Percentiles rank a stretch among this genome's conserved stretches.
Evolutionary conservation across 2,113 vertebrate species (phyloP).

Genomic region (Nothobranchius furzeri): DNA sequence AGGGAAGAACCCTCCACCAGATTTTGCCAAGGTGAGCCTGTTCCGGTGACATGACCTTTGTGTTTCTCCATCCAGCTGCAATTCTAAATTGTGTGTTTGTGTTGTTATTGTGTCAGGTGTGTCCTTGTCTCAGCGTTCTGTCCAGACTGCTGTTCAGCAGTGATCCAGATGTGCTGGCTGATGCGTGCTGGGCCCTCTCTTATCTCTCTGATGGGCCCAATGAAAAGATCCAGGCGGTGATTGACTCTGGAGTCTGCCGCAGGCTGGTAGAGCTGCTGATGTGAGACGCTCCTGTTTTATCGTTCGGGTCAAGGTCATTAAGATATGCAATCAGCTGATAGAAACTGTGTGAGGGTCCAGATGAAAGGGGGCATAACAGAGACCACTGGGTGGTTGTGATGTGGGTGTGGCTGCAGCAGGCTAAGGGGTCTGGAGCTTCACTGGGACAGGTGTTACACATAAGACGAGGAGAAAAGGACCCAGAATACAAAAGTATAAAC

Average conservation of each 20-base stretch:
- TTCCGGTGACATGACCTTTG: neutral
- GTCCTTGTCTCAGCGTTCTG: slow-evolving; percentile 93
- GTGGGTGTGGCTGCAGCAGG: too few relatives aligned
- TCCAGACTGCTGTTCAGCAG: slow-evolving; percentile 96
- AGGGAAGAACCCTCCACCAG: slow-evolving; percentile 95
- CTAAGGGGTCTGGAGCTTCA: too few relatives aligned
- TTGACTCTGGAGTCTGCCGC: slow-evolving; percentile 95
- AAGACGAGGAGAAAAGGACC: too few relatives aligned
- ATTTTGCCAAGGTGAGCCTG: slow-evolving; percentile 87
- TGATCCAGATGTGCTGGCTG: slow-evolving; percentile 94
- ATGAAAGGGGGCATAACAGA: too few relatives aligned
- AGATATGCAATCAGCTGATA: neutral
- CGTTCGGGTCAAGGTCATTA: neutral
- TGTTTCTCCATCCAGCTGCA: neutral
- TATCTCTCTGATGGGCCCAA: slow-evolving; percentile 97
- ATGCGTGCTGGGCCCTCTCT: slow-evolving; percentile 97
- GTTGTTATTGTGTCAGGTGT: slow-evolving; percentile 81
- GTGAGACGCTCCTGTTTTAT: slow-evolving; percentile 74
- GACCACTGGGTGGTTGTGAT: too few relatives aligned
- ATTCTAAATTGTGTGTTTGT: neutral
- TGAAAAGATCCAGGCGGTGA: slow-evolving; percentile 97
- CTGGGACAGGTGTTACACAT: too few relatives aligned
- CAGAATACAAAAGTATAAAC: too few relatives aligned
- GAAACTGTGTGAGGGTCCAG: too few relatives aligned
- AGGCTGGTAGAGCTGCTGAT: slow-evolving; percentile 95